A percentile compares a stretch with the other conserved stretches of the same genome.
Conservation (phyloP, 2,888 invertebrate genomes). For the Lingula anatina region DNA sequence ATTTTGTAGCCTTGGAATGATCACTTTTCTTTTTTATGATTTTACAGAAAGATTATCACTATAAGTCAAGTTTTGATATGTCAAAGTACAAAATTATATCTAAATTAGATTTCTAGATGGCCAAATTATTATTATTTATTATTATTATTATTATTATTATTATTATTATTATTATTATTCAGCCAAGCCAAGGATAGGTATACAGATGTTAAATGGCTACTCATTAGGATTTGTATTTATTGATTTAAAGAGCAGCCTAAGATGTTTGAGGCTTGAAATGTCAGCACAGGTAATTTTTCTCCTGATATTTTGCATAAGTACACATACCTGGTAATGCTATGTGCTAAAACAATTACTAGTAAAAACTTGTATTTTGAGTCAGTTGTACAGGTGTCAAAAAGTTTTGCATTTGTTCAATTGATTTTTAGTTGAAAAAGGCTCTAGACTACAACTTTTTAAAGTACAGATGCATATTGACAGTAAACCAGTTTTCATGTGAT, state of each 20-base stretch:
- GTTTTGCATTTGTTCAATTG: neutral
- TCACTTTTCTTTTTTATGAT: no score
- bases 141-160: neutral
- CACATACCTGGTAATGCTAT: no score
- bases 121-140: neutral
- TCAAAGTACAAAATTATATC: neutral
- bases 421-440: conserved; percentile 1
- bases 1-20: no score
- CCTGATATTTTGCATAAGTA: neutral
- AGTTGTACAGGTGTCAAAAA: neutral
- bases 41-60: no score
- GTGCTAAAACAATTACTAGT: no score
- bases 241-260: conserved; percentile 15
- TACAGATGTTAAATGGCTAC: conserved; percentile 19
- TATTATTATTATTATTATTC: conserved; percentile 5
- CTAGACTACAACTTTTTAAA: no score
- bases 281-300: conserved; percentile 3
- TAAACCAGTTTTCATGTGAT: no score
- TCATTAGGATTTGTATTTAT: conserved; percentile 31
- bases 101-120: neutral
- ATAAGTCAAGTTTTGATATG: neutral
- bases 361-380: no score
- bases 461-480: no score
- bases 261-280: conserved; percentile 13
- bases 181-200: conserved; percentile 34